These are phyloP conservation scores for Synanceia verrucosa DNA, from an alignment of 2,797 vertebrate genomes.

Conservation along the genomic window DNA sequence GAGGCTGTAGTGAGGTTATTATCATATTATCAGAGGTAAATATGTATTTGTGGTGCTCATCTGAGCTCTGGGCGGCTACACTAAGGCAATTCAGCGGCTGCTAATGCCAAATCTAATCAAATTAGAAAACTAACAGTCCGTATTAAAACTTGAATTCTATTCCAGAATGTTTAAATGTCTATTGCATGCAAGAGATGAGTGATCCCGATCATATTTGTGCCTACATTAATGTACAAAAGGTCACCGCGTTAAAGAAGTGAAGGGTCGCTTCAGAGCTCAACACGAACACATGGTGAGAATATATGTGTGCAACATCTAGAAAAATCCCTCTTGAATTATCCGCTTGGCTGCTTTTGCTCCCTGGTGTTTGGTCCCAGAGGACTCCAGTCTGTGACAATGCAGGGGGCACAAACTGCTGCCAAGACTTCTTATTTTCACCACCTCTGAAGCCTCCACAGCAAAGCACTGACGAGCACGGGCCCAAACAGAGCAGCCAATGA, in stretches of 20 bases:
- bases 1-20: constrained; percentile 39
- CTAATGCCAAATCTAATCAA: constrained; percentile 51
- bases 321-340: constrained; percentile 19
- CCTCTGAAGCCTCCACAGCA: background rate
- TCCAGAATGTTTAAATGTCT: constrained; percentile 23
- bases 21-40: constrained; percentile 64
- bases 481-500: background rate
- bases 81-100: constrained; percentile 64
- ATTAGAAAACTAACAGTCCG: constrained; percentile 38
- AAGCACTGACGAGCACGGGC: background rate
- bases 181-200: constrained; percentile 39
- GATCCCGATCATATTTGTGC: constrained; percentile 29
- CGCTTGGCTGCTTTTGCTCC: constrained; percentile 2
- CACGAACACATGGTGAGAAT: constrained; percentile 8
- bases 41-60: constrained; percentile 24
- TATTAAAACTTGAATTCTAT: constrained; percentile 52
- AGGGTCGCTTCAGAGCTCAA: constrained; percentile 1
- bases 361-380: constrained; percentile 19
- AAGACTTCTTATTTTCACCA: background rate
- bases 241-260: background rate
- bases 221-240: constrained; percentile 31
- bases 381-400: constrained; percentile 2
- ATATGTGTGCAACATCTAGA: constrained; percentile 10
- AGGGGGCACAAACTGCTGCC: constrained; percentile 1
- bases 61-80: constrained; percentile 48